Evolutionary conservation across 2,113 vertebrate genomes (phyloP).

Genomic region (Tympanuchus pallidicinctus): DNA sequence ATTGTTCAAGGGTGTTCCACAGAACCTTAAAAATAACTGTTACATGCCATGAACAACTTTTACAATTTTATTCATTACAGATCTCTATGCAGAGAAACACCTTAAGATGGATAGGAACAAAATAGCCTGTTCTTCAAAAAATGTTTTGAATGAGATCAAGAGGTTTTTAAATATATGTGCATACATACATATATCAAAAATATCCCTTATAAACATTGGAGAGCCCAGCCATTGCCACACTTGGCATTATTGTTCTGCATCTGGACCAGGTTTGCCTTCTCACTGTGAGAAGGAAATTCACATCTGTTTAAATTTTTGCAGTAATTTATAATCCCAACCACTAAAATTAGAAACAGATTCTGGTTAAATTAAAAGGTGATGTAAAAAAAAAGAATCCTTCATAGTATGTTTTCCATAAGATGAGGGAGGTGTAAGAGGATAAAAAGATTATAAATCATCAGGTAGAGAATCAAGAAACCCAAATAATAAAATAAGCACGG

Average conservation of each 20-base stretch:
- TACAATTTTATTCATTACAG: background rate
- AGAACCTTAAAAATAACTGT: background rate
- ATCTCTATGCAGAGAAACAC: background rate
- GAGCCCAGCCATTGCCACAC: background rate
- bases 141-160: background rate
- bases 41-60: background rate
- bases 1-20: background rate
- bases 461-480: background rate
- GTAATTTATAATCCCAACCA: background rate
- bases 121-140: background rate
- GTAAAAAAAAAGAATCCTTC: background rate
- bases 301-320: slow-evolving; percentile 41
- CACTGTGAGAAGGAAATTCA: background rate
- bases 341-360: slow-evolving; percentile 46
- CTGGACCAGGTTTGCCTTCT: slow-evolving; percentile 3
- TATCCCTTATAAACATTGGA: background rate
- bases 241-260: background rate
- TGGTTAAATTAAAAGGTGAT: background rate
- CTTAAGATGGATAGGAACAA: background rate
- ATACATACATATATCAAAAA: background rate
- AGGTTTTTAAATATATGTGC: background rate
- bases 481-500: background rate
- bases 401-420: slow-evolving; percentile 17
- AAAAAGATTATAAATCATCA: background rate
- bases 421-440: background rate